A percentile compares a stretch with the other conserved stretches of the same genome.
These are phyloP conservation scores for Chaetodon trifascialis DNA, from an alignment of 2,113 vertebrate species.

Conservation along the genomic window DNA sequence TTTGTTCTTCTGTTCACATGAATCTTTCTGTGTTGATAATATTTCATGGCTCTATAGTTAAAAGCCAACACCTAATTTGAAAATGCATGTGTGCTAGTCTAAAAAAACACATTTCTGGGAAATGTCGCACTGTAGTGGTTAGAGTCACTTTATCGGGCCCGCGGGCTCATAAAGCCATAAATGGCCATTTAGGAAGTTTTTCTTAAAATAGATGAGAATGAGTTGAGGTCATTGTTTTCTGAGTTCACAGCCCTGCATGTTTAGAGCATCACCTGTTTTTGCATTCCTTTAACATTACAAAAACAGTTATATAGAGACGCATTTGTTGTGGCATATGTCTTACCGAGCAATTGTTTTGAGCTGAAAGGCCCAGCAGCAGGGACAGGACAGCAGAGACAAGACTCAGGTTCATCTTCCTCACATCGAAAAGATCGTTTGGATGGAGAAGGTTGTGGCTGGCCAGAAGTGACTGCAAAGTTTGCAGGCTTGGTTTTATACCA, in stretches of 20 bases:
- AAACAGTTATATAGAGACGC: neutral
- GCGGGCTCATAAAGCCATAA: neutral
- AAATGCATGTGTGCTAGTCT: no score
- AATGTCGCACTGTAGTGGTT: neutral
- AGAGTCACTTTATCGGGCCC: neutral
- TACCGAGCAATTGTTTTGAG: neutral
- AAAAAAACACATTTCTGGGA: neutral
- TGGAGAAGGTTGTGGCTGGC: neutral
- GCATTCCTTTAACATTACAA: neutral
- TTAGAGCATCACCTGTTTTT: neutral
- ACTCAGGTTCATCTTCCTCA: constrained; percentile 9
- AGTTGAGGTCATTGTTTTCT: neutral
- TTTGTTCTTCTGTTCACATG: no score
- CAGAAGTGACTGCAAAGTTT: neutral
- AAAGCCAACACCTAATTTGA: no score
- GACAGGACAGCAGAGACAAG: constrained; percentile 17
- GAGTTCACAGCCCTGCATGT: neutral
- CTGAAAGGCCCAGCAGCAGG: constrained; percentile 30
- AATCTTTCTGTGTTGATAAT: no score
- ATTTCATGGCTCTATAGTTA: no score
- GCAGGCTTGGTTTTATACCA: constrained; percentile 21
- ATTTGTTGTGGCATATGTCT: neutral
- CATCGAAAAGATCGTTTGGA: no score
- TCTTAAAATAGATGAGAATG: neutral
- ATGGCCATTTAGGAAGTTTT: neutral